Evolutionary conservation across 2,797 vertebrate species (phyloP).

Genomic region (Botia almorhae): DNA sequence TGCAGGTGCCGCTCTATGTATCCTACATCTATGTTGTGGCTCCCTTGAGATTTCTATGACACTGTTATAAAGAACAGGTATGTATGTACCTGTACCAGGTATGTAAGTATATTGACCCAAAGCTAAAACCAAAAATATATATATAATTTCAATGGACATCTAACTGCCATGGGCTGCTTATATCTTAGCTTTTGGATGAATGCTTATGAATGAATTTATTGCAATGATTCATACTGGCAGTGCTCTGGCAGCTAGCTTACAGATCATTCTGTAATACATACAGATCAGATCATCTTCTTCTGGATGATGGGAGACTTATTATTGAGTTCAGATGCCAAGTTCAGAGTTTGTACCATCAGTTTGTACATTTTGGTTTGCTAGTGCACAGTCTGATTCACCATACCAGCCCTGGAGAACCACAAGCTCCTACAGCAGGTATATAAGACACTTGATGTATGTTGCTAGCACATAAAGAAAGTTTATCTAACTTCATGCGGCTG

Average conservation of each 20-base stretch:
- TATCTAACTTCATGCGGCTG: background rate
- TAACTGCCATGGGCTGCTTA: background rate
- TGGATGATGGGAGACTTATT: slow-evolving; percentile 94
- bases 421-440: slow-evolving; percentile 94
- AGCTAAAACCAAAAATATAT: too few relatives aligned
- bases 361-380: slow-evolving; percentile 61
- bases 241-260: slow-evolving; percentile 92
- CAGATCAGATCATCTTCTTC: slow-evolving; percentile 83
- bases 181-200: background rate
- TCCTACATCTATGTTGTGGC: slow-evolving; percentile 99
- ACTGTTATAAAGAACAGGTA: slow-evolving; percentile 99
- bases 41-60: slow-evolving; percentile 97
- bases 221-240: slow-evolving; percentile 98
- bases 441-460: background rate
- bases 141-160: background rate
- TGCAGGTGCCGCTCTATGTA: slow-evolving; percentile 94
- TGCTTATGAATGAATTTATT: background rate
- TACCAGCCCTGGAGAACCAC: slow-evolving; percentile 97
- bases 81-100: background rate
- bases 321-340: slow-evolving; percentile 99
- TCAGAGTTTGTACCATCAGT: too few relatives aligned
- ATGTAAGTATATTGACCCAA: background rate
- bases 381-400: slow-evolving; percentile 94
- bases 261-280: slow-evolving; percentile 95
- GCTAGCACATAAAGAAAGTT: background rate